These are phyloP conservation scores for Luperina nickerlii DNA, from an alignment of 2,888 invertebrate genomes.

Conservation along the genomic window DNA sequence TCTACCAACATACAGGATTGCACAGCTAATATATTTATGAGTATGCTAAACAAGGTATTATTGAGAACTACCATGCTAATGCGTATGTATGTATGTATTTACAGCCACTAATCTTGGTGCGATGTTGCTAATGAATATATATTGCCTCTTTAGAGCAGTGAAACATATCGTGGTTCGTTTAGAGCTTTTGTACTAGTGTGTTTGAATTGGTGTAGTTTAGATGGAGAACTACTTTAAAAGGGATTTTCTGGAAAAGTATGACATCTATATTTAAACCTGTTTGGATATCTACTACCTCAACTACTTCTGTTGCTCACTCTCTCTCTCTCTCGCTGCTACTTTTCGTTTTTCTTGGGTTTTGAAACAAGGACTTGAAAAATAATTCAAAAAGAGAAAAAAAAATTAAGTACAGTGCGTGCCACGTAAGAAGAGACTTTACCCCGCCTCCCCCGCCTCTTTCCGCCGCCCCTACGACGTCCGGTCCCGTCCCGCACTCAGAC, in stretches of 20 bases:
- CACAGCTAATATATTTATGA: slow-evolving; percentile 60
- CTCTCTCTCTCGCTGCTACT: neutral
- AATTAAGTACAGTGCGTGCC: too few species aligned
- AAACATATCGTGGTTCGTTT: slow-evolving; percentile 12
- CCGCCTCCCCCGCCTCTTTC: too few species aligned
- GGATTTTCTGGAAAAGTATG: neutral
- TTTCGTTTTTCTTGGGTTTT: neutral
- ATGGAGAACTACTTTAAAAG: neutral
- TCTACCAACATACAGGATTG: slow-evolving; percentile 25
- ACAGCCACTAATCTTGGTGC: slow-evolving; percentile 45
- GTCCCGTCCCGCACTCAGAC: too few species aligned
- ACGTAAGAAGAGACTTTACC: too few species aligned
- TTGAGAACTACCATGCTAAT: slow-evolving; percentile 51
- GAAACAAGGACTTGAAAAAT: neutral
- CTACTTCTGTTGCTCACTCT: neutral
- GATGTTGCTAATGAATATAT: slow-evolving; percentile 53
- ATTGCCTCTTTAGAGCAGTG: slow-evolving; percentile 29
- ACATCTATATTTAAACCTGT: neutral
- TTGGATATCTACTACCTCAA: neutral
- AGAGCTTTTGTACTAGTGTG: slow-evolving; percentile 4
- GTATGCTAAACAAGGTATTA: slow-evolving; percentile 61
- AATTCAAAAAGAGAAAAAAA: neutral
- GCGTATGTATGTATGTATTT: slow-evolving; percentile 28
- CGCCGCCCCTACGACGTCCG: too few species aligned
- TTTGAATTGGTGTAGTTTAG: neutral